A percentile compares a stretch with the other conserved stretches of the same genome.
Conservation (phyloP, 2,888 invertebrate species). For the Mystacides longicornis region DNA sequence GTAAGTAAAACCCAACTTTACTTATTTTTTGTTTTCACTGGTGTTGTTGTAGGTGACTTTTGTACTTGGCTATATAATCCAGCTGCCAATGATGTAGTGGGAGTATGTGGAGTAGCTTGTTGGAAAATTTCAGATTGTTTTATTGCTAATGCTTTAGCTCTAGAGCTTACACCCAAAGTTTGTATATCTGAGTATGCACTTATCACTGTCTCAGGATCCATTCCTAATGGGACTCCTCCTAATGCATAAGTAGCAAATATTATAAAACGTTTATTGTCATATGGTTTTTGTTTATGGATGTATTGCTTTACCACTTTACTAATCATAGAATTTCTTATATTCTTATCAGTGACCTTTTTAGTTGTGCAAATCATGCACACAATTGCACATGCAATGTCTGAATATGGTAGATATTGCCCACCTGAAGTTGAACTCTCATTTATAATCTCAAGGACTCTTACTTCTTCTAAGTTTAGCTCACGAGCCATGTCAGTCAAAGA, state of each 20-base stretch:
- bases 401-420: not conserved
- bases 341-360: not conserved
- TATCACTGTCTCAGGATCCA: not conserved
- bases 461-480: not conserved
- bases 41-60: too few relatives aligned
- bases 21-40: too few relatives aligned
- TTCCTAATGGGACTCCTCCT: not conserved
- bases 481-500: not conserved
- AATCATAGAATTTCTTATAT: not conserved
- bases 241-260: not conserved
- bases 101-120: too few relatives aligned
- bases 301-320: not conserved
- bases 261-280: not conserved
- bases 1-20: too few relatives aligned
- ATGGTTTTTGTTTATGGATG: not conserved
- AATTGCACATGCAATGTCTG: not conserved
- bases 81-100: too few relatives aligned
- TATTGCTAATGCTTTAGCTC: too few relatives aligned
- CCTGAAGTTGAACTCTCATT: not conserved
- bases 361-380: not conserved
- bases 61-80: too few relatives aligned
- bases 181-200: not conserved
- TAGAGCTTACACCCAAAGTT: too few relatives aligned
- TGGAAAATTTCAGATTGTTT: too few relatives aligned
- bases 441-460: not conserved